phyloP scores from a whole-genome alignment of 2,113 vertebrate genomes.

The Oryzias melastigma region DNA sequence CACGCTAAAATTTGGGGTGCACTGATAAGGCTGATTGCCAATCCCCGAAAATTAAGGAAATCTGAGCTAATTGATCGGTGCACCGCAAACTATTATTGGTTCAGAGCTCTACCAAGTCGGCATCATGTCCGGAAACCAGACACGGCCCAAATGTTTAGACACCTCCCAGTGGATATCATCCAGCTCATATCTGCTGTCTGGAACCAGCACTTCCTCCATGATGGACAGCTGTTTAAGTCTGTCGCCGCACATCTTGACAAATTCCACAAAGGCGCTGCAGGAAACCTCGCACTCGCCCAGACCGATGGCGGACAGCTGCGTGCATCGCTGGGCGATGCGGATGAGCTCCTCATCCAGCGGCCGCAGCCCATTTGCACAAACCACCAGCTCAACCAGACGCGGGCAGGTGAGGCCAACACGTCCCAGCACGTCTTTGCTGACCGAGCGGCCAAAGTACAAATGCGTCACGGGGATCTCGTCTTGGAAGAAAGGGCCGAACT shows the following conservation, averaged over 20 bases:
- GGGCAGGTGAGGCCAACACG: slow-evolving; percentile 92
- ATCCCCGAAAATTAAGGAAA: too few relatives aligned
- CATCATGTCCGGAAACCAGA: slow-evolving; percentile 99
- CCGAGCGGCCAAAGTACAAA: slow-evolving; percentile 92
- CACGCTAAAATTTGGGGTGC: too few relatives aligned
- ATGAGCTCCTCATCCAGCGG: slow-evolving; percentile 96
- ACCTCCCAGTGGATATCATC: slow-evolving; percentile 98
- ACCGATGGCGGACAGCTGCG: slow-evolving; percentile 90
- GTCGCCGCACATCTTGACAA: slow-evolving; percentile 94
- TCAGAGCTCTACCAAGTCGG: slow-evolving; percentile 88
- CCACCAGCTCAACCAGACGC: slow-evolving; percentile 92
- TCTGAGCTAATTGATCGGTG: too few relatives aligned
- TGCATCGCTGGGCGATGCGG: slow-evolving; percentile 91
- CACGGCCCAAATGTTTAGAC: slow-evolving; percentile 93
- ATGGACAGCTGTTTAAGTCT: slow-evolving; percentile 93
- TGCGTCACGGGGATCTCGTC: slow-evolving; percentile 92
- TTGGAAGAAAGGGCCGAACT: slow-evolving; percentile 93
- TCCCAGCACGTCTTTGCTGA: slow-evolving; percentile 96
- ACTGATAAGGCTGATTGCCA: too few relatives aligned
- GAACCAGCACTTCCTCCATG: slow-evolving; percentile 97
- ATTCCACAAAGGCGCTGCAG: slow-evolving; percentile 96
- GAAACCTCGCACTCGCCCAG: slow-evolving; percentile 96
- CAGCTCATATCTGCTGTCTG: slow-evolving; percentile 90
- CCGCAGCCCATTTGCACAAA: slow-evolving; percentile 92
- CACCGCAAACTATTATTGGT: too few relatives aligned